These are phyloP conservation scores for Blastomussa wellsi DNA, from an alignment of 92 coral and sea anemone species.

Conservation along the genomic window DNA sequence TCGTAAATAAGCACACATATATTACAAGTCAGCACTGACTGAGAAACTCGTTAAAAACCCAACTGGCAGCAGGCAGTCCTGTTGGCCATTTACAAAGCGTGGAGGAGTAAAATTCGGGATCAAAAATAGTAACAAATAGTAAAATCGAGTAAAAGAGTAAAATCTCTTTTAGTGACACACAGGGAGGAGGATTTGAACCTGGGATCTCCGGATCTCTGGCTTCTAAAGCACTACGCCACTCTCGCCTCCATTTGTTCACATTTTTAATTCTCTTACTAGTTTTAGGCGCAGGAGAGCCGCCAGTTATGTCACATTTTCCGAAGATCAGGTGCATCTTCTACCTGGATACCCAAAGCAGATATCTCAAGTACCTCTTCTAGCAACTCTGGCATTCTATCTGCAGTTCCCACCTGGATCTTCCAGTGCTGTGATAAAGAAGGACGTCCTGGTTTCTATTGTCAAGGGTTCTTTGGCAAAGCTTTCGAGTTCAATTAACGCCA, in stretches of 20 bases:
- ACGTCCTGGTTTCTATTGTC: conserved; percentile 21
- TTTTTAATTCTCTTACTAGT: neutral
- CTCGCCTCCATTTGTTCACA: neutral
- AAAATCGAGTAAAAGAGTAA: no score
- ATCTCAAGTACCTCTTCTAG: conserved; percentile 12
- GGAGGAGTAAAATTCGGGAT: no score
- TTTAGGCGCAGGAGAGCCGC: conserved; percentile 8
- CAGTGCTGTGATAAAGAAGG: conserved; percentile 9
- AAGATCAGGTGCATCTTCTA: conserved; percentile 45
- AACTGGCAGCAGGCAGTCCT: no score
- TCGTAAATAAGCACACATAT: no score
- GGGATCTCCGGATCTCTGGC: no score
- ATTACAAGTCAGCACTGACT: no score
- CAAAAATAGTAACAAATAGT: no score
- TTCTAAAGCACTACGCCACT: no score
- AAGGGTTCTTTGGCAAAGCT: conserved; percentile 13
- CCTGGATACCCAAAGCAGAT: conserved; percentile 48
- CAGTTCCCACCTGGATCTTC: conserved; percentile 47
- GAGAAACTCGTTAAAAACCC: no score
- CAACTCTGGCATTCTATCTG: conserved; percentile 41
- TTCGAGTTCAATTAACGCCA: conserved; percentile 37
- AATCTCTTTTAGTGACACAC: no score
- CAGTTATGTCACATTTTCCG: conserved; percentile 18
- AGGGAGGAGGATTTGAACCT: no score
- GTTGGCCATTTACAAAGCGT: no score